These are phyloP conservation scores for Mesorhabditis spiculigera DNA, from an alignment of 2,888 invertebrate genomes.

Conservation along the genomic window DNA sequence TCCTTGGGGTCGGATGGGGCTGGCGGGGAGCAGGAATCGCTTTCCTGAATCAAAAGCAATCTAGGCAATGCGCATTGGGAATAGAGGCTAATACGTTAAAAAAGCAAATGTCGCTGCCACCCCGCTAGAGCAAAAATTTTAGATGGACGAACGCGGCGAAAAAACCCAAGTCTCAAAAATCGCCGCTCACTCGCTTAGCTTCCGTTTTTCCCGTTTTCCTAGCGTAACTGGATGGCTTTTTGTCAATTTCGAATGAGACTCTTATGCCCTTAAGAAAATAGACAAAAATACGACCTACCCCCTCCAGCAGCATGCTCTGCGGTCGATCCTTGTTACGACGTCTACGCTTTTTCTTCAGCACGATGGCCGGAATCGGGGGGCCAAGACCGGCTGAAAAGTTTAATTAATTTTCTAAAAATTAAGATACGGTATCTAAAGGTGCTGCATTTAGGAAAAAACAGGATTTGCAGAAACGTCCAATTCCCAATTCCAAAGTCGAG, in stretches of 20 bases:
- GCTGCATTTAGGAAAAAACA: slow-evolving; percentile 6
- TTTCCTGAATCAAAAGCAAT: neutral
- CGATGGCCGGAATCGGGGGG: slow-evolving; percentile 49
- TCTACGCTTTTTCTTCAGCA: slow-evolving; percentile 45
- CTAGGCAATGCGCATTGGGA: neutral
- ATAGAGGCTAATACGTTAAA: neutral
- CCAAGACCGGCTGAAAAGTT: slow-evolving; percentile 42
- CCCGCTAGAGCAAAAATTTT: no score
- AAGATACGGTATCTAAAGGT: slow-evolving; percentile 3
- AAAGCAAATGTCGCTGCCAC: no score
- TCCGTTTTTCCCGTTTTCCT: no score
- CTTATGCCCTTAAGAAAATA: no score
- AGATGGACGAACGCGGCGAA: no score
- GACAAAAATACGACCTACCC: neutral
- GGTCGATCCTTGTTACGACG: slow-evolving; percentile 34
- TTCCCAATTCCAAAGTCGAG: neutral
- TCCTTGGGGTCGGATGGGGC: neutral
- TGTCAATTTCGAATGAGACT: no score
- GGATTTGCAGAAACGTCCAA: slow-evolving; percentile 8
- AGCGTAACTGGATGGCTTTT: no score
- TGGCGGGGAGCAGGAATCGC: neutral
- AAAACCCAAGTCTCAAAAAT: no score
- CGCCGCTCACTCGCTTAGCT: no score
- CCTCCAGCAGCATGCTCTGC: slow-evolving; percentile 9
- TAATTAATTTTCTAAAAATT: neutral